Evolutionary conservation across 2,797 vertebrate genomes (phyloP), one percentile per base, ranked within the genome.

Genomic region (Pampus argenteus): DNA sequence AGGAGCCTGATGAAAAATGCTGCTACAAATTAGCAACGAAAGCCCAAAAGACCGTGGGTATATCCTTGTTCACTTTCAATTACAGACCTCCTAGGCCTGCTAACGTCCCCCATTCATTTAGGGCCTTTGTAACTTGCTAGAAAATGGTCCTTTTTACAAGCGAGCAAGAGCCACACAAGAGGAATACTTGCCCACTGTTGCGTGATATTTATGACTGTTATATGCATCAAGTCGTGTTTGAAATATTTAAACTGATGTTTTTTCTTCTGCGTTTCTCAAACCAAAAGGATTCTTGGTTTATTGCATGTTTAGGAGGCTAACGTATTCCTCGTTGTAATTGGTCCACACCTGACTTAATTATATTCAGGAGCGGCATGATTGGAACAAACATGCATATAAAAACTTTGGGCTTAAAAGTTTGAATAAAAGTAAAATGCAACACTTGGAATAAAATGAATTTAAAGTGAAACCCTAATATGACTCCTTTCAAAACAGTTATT

Each of bases 1-100:
- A 93, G 92, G 91, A 88, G 82, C 84, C 90, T 79, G 91, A 89
- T 92, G 91, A 93, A 94, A 92, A 90, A 92, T 91, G 93, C 93
- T 94, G 90, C 92, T 92, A 93, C 91, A 95, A 94, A 95, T 94
- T 94, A 94, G 92, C 88, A 93, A 92, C 85, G 89, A 92, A 94
- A 91, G 87, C 92, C 88, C 92, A 82, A 89, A 92, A 90, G 91
- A 93, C 81, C 88, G 86, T 86, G 90, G 89, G 88, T 86, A 91
- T 92, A 88, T 88, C 85, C 90, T 83, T 91, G 88, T 91, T 93
- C 93, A 92, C 91, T 93, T 95, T 94, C 93, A 94, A 94, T 95
- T 94, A 95, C 86, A 88, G 81, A 84, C 81, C 91, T 89, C 89
- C 78, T 85, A 89, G 88, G 85, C 88, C 82, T 48, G 81, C 74